Evolutionary conservation across 37 sponge, comb jelly and placozoan genomes (phyloP), one percentile per base, ranked within the genome.

Genomic region (Diacarnus erythraeanus): DNA sequence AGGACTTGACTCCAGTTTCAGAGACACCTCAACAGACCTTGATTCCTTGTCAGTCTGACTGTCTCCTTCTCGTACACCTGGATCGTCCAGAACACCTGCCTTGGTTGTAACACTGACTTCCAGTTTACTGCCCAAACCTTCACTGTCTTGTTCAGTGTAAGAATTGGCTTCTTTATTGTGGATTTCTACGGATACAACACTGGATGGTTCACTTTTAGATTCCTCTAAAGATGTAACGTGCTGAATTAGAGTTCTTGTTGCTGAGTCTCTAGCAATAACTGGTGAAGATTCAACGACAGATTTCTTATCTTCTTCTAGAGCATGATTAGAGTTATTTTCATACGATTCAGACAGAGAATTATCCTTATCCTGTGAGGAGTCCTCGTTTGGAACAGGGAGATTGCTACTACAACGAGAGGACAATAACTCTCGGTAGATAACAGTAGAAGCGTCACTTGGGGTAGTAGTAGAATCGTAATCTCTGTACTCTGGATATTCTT

Each of bases 391-490:
- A 26, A 25, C 1, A 27, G 51, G 22, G 1, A 31, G 31, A 21
- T 6, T 59, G 38, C 57, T 75, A 38, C 76, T 47, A 42, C 69
- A 42, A 17, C 37, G 47, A 42, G 79, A 68, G 8, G 79, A 44
- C 2, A 42, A 9, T 5, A 36, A 39, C 30, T 69, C 71, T 47
- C 78, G 69, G 63, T 31, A 42, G 26, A 71, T 39, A 1, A 71
- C n/a, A 17, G 80, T 71, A 30, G 80, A 80, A 22, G 29, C 43
- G 35, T 70, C 80, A 71, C 72, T 70, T 1, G 80, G 80, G 0
- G 80, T 27, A 26, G 80, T 30, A 12, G 64, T 25, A 22, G 65
- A 41, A 38, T 59, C 57, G 34, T 8, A 34, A 2, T 33, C 21
- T 10, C 38, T 29, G 51, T 15, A 75, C 12, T 75, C 76, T 39